Evolutionary conservation across 1,140 invertebrate species (phyloP).

Genomic region (Drosophila erecta): DNA sequence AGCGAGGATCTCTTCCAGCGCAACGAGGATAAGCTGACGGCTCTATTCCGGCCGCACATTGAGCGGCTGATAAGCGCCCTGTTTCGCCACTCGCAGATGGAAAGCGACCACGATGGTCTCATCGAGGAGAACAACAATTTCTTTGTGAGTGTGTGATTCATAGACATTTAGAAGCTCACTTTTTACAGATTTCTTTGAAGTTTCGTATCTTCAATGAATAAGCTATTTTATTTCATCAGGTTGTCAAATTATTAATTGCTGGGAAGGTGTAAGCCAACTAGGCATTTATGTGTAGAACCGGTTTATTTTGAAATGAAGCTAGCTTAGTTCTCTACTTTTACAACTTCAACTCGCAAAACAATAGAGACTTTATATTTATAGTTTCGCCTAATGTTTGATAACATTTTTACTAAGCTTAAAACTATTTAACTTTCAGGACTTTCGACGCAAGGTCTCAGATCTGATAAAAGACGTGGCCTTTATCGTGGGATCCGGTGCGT

Average conservation of each 20-base stretch:
- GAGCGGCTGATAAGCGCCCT: slow-evolving; percentile 94
- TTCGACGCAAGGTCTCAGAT: slow-evolving; percentile 95
- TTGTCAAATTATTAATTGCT: background rate
- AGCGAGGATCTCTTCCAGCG: slow-evolving; percentile 97
- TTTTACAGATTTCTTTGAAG: background rate
- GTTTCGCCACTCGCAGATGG: slow-evolving; percentile 95
- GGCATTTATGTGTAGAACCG: background rate
- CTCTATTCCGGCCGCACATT: slow-evolving; percentile 94
- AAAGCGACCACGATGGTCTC: slow-evolving; percentile 95
- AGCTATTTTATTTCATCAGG: background rate
- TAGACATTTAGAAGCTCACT: too few relatives aligned
- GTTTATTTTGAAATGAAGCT: background rate
- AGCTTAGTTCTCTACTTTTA: background rate
- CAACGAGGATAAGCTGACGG: slow-evolving; percentile 91
- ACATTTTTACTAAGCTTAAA: too few relatives aligned
- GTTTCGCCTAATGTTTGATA: too few relatives aligned
- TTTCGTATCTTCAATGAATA: background rate
- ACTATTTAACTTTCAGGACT: slow-evolving; percentile 88
- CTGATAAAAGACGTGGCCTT: slow-evolving; percentile 99
- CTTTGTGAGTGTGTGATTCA: slow-evolving; percentile 81
- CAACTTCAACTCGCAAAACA: background rate
- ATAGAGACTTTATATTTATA: too few relatives aligned
- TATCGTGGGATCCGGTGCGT: slow-evolving; percentile 95
- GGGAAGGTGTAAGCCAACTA: too few relatives aligned
- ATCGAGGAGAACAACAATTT: slow-evolving; percentile 94